Base-by-base conservation (phyloP, 2,113 vertebrate genomes). In the Aphyosemion australe region DNA sequence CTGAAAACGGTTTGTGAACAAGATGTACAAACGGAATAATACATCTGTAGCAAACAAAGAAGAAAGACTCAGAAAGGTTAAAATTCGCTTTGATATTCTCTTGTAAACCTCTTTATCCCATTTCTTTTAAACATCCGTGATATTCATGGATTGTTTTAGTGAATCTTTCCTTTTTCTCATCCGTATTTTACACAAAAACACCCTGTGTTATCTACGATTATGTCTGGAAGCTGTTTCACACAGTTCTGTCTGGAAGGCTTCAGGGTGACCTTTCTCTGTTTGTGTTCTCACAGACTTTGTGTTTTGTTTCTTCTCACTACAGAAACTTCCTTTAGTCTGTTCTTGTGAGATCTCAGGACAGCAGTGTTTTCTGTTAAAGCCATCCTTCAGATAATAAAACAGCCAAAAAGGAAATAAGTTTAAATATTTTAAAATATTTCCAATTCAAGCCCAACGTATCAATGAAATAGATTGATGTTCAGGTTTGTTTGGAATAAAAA, bases 21-120 rank as follows among this genome's bases (percentile, higher is more conserved):
- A 31, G 16, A 4, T 62, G 34, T 60, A 43, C 65, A 78, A 46
- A 70, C 39, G 53, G 53, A 66, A 32, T 59, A 56, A 59, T 19
- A 32, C 31, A 49, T 59, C 20, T 37, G 39, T 21, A 55, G 61
- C 21, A 15, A 0, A 26, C 12, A 18, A 26, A 14, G 49, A n/a
- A 53, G 31, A 47, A 14, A 6, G 16, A 32, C 13, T 41, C 18
- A n/a, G 48, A 12, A 1, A 11, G 20, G 5, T 42, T 12, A 34
- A 2, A 34, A n/a, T 56, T 50, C 12, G 34, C 34, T 37, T 10
- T 42, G 11, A 12, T 42, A 13, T 42, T 37, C 34, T 37, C 34
- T 5, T 10, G 37, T 39, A 10, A 39, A 12, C 8, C 41, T 42
- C 3, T 42, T 12, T 42, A 12, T 13, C 41, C 10, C 11, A 12